Percentiles rank a stretch among this genome's conserved stretches.
phyloP scores from a whole-genome alignment of 2,888 invertebrate genomes.

The Hyposoter didymator region DNA sequence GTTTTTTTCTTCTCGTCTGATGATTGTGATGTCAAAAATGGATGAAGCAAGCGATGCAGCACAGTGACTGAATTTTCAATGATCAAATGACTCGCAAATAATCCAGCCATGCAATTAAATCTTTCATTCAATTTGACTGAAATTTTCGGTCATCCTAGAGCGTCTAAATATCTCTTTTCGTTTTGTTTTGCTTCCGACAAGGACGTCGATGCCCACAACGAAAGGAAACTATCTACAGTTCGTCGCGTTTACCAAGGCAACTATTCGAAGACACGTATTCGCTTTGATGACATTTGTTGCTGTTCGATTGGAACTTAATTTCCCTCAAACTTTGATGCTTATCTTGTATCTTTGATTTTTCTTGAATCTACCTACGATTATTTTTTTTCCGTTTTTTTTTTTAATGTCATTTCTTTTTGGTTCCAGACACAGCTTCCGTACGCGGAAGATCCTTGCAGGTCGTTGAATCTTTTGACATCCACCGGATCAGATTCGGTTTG shows the following conservation, averaged over 20 bases:
- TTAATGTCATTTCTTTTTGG: not conserved
- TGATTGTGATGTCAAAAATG: constrained; percentile 23
- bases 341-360: not conserved
- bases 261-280: constrained; percentile 78
- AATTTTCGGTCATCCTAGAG: constrained; percentile 47
- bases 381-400: not conserved
- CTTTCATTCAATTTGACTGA: constrained; percentile 5
- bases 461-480: not conserved
- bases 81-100: constrained; percentile 21
- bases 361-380: constrained; percentile 14
- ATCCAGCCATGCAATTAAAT: constrained; percentile 28
- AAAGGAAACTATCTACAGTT: constrained; percentile 64
- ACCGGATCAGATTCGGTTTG: constrained; percentile 21
- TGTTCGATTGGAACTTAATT: not conserved
- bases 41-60: constrained; percentile 37
- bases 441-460: constrained; percentile 12
- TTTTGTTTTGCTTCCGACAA: constrained; percentile 10
- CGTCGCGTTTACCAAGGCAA: constrained; percentile 76
- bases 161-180: constrained; percentile 52
- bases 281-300: constrained; percentile 54
- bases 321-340: not conserved
- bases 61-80: constrained; percentile 38
- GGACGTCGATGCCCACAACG: not conserved
- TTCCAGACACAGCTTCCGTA: constrained; percentile 10
- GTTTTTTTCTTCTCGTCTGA: constrained; percentile 15